These are phyloP conservation scores for Charadrius vociferus DNA, from an alignment of 2,113 vertebrate genomes.

Conservation along the genomic window DNA sequence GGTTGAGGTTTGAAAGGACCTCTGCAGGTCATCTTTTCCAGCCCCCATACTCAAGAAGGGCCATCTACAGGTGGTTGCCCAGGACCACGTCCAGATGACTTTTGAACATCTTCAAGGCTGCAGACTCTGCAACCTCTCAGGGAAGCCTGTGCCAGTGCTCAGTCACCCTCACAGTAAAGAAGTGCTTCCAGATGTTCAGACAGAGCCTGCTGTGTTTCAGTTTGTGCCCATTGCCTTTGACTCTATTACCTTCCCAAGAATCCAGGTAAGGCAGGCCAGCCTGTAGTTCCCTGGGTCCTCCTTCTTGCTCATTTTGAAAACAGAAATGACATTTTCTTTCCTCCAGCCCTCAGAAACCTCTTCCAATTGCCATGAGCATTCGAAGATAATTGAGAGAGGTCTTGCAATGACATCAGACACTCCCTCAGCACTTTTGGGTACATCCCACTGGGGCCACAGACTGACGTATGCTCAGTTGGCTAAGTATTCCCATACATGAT, in stretches of 20 bases:
- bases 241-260: background rate
- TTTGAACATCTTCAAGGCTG: background rate
- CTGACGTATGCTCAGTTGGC: background rate
- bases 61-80: background rate
- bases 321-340: background rate
- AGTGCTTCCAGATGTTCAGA: background rate
- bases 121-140: background rate
- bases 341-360: background rate
- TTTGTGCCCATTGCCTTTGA: background rate
- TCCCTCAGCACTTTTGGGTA: background rate
- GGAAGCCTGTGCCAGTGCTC: background rate
- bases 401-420: background rate
- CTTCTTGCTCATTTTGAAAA: background rate
- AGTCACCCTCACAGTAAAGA: background rate
- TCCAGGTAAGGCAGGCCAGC: background rate
- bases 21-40: background rate
- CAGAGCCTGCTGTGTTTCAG: background rate
- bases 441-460: background rate
- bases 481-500: background rate
- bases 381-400: background rate
- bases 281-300: background rate
- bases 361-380: background rate
- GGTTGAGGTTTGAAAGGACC: background rate
- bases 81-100: background rate
- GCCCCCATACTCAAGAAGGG: accelerated